Conservation (phyloP, 2,888 invertebrate species). For the Aelia acuminata region DNA sequence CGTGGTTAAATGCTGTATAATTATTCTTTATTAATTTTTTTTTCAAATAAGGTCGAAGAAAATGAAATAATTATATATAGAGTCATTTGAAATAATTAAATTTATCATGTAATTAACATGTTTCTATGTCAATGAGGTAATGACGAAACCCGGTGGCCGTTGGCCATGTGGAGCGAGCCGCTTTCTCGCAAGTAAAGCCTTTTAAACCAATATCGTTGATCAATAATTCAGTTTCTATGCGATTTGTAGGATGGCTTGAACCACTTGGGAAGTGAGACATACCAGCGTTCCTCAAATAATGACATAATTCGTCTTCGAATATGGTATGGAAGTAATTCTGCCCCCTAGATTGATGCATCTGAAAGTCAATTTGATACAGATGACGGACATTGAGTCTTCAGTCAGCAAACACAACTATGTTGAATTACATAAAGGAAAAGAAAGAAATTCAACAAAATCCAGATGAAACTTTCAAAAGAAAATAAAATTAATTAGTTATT, state of each 20-base stretch:
- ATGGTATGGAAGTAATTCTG: not conserved
- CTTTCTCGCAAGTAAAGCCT: slow-evolving; percentile 45
- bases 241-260: not conserved
- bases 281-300: not conserved
- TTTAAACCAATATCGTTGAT: slow-evolving; percentile 42
- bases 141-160: slow-evolving; percentile 14
- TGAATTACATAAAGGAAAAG: not conserved
- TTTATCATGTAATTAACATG: slow-evolving; percentile 38
- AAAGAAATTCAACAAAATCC: not conserved
- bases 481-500: too few species aligned
- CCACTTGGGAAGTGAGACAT: slow-evolving; percentile 9
- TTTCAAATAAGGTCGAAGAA: not conserved
- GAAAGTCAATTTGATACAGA: not conserved
- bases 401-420: not conserved
- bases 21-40: too few species aligned
- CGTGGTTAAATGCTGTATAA: not conserved
- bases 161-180: slow-evolving; percentile 26
- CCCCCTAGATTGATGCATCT: not conserved
- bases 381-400: not conserved
- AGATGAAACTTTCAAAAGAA: too few species aligned
- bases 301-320: slow-evolving; percentile 7
- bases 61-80: not conserved
- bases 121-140: slow-evolving; percentile 38
- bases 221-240: slow-evolving; percentile 25
- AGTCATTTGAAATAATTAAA: not conserved